These are phyloP conservation scores for Lasioglossum morio DNA, from an alignment of 2,888 invertebrate species.

Conservation along the genomic window DNA sequence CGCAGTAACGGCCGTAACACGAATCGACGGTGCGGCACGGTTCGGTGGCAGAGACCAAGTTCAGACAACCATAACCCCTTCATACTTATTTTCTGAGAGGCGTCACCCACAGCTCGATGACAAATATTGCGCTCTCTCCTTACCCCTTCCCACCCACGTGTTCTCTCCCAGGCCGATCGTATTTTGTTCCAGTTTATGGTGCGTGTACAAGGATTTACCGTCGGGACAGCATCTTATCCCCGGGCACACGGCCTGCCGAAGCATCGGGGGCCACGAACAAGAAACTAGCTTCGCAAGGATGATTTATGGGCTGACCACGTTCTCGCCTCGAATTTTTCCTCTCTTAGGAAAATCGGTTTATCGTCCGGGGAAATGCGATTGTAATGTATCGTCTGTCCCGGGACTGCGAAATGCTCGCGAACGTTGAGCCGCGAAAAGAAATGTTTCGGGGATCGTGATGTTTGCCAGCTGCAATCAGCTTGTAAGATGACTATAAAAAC, in stretches of 20 bases:
- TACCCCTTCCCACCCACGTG: background rate
- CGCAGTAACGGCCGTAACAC: background rate
- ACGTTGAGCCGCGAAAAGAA: background rate
- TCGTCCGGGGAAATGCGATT: conserved; percentile 25
- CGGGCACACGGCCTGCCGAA: conserved; percentile 12
- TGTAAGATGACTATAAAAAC: background rate
- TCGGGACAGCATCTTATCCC: conserved; percentile 14
- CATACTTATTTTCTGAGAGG: background rate
- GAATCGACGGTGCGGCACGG: background rate
- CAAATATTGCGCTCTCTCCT: conserved; percentile 2
- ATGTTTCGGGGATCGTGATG: background rate
- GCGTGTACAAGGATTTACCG: conserved; percentile 30
- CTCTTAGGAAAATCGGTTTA: conserved; percentile 26
- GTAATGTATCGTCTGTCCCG: conserved; percentile 26
- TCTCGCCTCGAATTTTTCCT: conserved; percentile 23
- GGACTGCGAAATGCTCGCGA: background rate
- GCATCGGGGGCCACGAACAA: background rate
- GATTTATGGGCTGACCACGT: conserved; percentile 53
- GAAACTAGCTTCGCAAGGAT: conserved; percentile 20
- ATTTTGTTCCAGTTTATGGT: conserved; percentile 28
- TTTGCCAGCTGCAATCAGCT: background rate
- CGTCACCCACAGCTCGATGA: background rate
- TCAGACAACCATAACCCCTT: background rate
- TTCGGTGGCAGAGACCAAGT: background rate
- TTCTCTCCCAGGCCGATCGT: background rate